Base-by-base conservation (phyloP, 2,888 invertebrate species). In the Ichneumoninae sp. region DNA sequence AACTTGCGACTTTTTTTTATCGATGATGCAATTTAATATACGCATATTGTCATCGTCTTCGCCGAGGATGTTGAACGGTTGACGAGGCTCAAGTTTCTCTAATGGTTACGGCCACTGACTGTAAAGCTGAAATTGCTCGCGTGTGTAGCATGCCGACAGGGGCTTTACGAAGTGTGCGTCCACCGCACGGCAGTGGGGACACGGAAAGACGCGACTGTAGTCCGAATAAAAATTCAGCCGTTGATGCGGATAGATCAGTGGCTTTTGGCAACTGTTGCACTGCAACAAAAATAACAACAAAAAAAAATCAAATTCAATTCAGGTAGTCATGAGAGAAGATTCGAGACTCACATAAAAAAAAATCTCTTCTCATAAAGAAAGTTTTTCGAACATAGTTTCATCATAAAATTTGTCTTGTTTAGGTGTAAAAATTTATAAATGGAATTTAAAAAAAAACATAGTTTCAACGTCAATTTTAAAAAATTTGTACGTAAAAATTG, bases 81-180 rank as follows among this genome's bases (percentile, higher is more conserved):
- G 81, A 85, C 92, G 91, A 87, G 86, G 89, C 82, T 89, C 90
- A 90, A 92, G 87, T 87, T 90, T 92, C 90, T 88, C 92, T 91
- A 92, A 90, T 92, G 91, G 97, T 97, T 97, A 97, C 96, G 97
- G 97, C 97, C 97, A 97, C 96, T 96, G 95, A 94, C 96, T 96
- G 94, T 95, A 95, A 88, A 96, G 94, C 94, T 95, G 95, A 92
- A 95, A 95, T 77, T 94, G 95, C 95, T 96, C 96, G 94, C 97
- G 96, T 91, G 97, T 96, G 95, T 97, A 98, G 95, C 97, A 97
- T 94, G 96, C 96, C 87, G 96, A 95, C 92, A 99, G 95, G 76
- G 98, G 97, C 95, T 98, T 98, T 89, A 98, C 98, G 95, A 99
- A 99, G 95, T 99, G 99, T 80, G 97, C 97, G 94, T 99, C 99